Evolutionary conservation across 2,888 invertebrate genomes (phyloP).

Genomic region (Phyllotreta cruciferae): DNA sequence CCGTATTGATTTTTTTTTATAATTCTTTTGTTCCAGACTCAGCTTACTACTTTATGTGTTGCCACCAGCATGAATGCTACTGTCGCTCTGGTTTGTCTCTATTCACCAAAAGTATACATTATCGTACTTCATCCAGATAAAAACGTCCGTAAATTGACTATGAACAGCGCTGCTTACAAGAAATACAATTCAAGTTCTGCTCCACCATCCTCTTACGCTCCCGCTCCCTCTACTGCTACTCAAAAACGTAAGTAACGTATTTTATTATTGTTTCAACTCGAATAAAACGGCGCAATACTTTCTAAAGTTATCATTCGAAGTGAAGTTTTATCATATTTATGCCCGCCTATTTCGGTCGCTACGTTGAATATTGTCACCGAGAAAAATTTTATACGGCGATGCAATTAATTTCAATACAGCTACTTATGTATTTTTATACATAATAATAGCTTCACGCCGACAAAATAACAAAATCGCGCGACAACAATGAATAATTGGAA

Average conservation of each 20-base stretch:
- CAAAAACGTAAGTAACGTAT: slow-evolving; percentile 42
- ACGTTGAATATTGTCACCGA: no score
- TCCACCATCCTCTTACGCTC: slow-evolving; percentile 46
- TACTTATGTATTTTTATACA: no score
- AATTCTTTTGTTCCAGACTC: slow-evolving; percentile 62
- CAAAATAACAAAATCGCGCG: no score
- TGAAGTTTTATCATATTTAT: no score
- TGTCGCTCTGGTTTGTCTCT: slow-evolving; percentile 73
- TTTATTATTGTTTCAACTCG: background rate
- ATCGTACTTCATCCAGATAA: slow-evolving; percentile 77
- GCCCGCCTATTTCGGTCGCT: no score
- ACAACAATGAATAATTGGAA: no score
- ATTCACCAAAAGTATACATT: slow-evolving; percentile 76
- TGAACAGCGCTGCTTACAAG: slow-evolving; percentile 56
- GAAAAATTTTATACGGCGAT: no score
- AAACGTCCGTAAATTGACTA: slow-evolving; percentile 68
- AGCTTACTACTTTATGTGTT: slow-evolving; percentile 74
- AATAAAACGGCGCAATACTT: slow-evolving; percentile 1
- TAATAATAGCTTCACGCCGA: no score
- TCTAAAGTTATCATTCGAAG: background rate
- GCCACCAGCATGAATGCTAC: slow-evolving; percentile 74
- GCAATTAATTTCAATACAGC: no score
- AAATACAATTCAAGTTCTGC: slow-evolving; percentile 53
- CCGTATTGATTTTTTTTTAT: no score
- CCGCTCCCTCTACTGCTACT: slow-evolving; percentile 35